phyloP scores from a whole-genome alignment of 1,140 invertebrate species.

The Meloidogyne hapla region DNA sequence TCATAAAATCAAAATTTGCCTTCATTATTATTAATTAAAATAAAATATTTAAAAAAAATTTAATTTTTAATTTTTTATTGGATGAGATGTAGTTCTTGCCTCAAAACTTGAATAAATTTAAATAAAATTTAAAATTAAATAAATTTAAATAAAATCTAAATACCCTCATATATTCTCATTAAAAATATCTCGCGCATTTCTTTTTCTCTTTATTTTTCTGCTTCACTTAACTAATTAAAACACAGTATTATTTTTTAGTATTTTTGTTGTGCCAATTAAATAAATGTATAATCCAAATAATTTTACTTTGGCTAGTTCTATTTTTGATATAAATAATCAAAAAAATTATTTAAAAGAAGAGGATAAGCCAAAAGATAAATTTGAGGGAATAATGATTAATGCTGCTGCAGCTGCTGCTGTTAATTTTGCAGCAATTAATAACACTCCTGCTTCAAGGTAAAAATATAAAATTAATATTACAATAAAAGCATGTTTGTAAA shows the following conservation, averaged over 20 bases:
- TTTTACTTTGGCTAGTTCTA: background rate
- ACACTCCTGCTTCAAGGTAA: background rate
- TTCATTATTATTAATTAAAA: no score
- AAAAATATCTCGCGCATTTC: background rate
- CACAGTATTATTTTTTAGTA: background rate
- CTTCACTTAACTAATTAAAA: background rate
- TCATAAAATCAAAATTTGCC: no score
- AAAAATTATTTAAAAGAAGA: slow-evolving; percentile 6
- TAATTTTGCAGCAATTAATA: background rate
- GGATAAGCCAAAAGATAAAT: background rate
- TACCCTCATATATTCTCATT: no score
- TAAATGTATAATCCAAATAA: slow-evolving; percentile 6
- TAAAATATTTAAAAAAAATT: no score
- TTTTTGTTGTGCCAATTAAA: background rate
- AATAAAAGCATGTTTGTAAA: no score
- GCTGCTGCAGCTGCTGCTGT: background rate
- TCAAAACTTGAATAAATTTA: no score
- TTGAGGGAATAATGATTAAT: background rate
- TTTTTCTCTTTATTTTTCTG: background rate
- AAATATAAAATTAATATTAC: no score
- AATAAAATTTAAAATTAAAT: no score
- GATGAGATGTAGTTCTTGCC: no score
- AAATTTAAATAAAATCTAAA: no score
- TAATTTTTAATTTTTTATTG: no score
- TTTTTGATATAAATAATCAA: background rate